Conservation (phyloP, 2,113 vertebrate species). For the Mesembrinibis cayennensis region DNA sequence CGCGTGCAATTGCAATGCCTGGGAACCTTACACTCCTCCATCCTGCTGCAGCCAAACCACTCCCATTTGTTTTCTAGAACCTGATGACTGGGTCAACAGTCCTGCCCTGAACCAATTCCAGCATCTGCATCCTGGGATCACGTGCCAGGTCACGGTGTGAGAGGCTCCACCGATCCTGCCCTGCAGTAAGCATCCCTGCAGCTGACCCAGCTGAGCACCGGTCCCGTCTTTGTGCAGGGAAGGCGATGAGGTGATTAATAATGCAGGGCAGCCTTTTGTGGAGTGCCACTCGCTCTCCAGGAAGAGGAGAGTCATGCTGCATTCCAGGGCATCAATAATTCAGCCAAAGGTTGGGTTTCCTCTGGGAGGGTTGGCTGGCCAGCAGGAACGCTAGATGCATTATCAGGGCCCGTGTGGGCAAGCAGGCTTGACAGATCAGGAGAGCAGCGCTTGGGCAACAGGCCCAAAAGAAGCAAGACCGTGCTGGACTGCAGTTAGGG, state of each 20-base stretch:
- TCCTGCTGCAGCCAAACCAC: not conserved
- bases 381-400: not conserved
- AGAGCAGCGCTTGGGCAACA: not conserved
- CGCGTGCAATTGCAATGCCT: not conserved
- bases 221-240: not conserved
- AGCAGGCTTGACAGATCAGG: not conserved
- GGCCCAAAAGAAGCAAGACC: not conserved
- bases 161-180: not conserved
- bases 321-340: constrained; percentile 68
- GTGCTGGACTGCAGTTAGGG: not conserved
- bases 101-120: not conserved
- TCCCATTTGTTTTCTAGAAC: not conserved
- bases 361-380: constrained; percentile 4
- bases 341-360: constrained; percentile 62
- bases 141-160: not conserved
- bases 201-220: not conserved
- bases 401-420: not conserved
- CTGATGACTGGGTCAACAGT: not conserved
- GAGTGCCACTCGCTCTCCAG: constrained; percentile 22
- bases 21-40: not conserved
- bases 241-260: constrained; percentile 27
- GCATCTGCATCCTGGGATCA: not conserved
- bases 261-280: constrained; percentile 54
- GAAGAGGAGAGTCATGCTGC: constrained; percentile 15
- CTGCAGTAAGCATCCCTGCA: not conserved